These are phyloP conservation scores for Eurytoma californica DNA, from an alignment of 2,888 invertebrate species.

Conservation along the genomic window DNA sequence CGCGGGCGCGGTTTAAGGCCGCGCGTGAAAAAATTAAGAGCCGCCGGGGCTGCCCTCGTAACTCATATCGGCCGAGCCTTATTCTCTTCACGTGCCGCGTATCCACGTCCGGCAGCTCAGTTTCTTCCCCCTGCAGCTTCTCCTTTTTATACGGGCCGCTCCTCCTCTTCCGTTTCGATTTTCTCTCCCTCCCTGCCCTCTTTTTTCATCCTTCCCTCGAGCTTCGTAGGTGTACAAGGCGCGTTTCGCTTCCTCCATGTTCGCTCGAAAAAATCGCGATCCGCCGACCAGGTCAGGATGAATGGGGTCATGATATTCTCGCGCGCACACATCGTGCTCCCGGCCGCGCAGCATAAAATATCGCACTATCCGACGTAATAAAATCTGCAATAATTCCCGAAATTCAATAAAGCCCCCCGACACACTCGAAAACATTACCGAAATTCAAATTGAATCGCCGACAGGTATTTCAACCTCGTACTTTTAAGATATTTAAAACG, in stretches of 20 bases:
- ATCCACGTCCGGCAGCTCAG: constrained; percentile 15
- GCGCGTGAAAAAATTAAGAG: constrained; percentile 1
- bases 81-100: constrained; percentile 33
- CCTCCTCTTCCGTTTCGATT: constrained; percentile 1
- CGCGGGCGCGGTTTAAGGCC: neutral
- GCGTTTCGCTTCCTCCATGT: too few species aligned
- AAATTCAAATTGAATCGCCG: constrained; percentile 45
- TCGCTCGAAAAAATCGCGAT: constrained; percentile 23
- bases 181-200: neutral
- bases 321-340: neutral
- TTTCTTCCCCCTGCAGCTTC: neutral
- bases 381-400: constrained; percentile 49
- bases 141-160: neutral
- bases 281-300: constrained; percentile 7
- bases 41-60: constrained; percentile 17
- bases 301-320: constrained; percentile 44
- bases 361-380: constrained; percentile 31
- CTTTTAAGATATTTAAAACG: neutral
- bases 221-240: too few species aligned
- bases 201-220: neutral
- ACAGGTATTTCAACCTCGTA: neutral
- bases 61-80: constrained; percentile 20
- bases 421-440: constrained; percentile 43
- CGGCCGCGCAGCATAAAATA: constrained; percentile 31
- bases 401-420: constrained; percentile 47